phyloP scores from a whole-genome alignment of 2,113 vertebrate genomes.

The Triplophysa siluroides region DNA sequence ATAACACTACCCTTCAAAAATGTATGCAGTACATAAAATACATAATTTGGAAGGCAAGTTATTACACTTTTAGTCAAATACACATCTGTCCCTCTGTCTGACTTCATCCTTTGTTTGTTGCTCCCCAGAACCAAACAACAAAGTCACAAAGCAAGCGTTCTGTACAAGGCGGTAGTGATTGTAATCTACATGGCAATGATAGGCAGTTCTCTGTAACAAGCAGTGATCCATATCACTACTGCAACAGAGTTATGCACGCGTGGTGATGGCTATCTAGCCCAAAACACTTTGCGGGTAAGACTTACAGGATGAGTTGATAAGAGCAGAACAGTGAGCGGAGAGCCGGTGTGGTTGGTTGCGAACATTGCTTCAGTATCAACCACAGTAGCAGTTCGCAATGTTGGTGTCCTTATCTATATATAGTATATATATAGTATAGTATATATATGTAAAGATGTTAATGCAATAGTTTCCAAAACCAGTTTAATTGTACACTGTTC shows the following conservation, averaged over 20 bases:
- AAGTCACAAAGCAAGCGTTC: constrained; percentile 31
- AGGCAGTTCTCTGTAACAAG: constrained; percentile 14
- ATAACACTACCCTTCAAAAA: no score
- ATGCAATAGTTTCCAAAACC: neutral
- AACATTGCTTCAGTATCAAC: neutral
- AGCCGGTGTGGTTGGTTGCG: neutral
- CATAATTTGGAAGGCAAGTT: neutral
- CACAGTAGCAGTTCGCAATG: neutral
- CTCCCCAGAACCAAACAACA: neutral
- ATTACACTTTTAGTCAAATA: neutral
- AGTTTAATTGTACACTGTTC: neutral
- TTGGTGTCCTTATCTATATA: neutral
- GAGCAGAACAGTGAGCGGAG: neutral
- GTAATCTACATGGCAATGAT: constrained; percentile 41
- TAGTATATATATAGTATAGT: no score
- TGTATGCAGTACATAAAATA: neutral
- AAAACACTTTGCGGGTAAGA: constrained; percentile 16
- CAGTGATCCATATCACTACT: constrained; percentile 14
- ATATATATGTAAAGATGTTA: no score
- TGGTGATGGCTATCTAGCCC: constrained; percentile 9
- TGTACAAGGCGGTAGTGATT: constrained; percentile 21
- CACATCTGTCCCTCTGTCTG: neutral
- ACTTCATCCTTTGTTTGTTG: constrained; percentile 4
- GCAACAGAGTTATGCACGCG: constrained; percentile 10
- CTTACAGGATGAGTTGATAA: constrained; percentile 13